Conservation (phyloP, 2,113 vertebrate species). For the Gorsachius goisagi region DNA sequence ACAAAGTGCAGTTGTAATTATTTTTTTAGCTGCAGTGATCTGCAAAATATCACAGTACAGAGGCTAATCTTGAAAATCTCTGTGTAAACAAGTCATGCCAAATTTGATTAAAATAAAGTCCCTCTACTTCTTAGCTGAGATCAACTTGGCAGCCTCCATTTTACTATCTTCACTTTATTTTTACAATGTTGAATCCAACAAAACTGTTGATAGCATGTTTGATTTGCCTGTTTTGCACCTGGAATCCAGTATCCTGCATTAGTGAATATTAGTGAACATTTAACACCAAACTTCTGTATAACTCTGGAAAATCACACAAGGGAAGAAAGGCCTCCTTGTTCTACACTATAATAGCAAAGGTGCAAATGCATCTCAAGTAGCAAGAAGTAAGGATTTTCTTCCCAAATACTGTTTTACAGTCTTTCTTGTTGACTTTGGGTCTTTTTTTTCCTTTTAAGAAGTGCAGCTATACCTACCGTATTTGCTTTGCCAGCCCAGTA, state of each 20-base stretch:
- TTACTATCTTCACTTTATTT: background rate
- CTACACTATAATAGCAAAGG: background rate
- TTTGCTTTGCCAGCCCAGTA: constrained; percentile 77
- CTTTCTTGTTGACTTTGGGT: background rate
- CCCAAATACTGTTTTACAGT: background rate
- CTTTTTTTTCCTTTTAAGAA: background rate
- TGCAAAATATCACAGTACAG: constrained; percentile 14
- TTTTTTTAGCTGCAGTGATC: constrained; percentile 29
- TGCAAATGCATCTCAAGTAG: background rate
- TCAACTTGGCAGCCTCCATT: background rate
- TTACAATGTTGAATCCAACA: background rate
- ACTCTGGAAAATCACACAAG: background rate
- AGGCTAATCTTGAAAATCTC: constrained; percentile 2
- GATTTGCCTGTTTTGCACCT: background rate
- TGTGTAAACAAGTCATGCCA: constrained; percentile 10
- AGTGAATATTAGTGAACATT: background rate
- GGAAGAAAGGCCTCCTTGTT: background rate
- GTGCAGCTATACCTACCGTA: constrained; percentile 41
- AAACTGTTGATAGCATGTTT: background rate
- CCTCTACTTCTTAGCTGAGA: background rate
- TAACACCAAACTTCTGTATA: background rate
- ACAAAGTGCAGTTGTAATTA: constrained; percentile 48
- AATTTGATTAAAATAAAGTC: constrained; percentile 17
- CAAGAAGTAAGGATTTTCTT: background rate
- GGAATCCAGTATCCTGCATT: background rate